Evolutionary conservation across 2,888 invertebrate genomes (phyloP).

Genomic region (Rotaria magnacalcarata): DNA sequence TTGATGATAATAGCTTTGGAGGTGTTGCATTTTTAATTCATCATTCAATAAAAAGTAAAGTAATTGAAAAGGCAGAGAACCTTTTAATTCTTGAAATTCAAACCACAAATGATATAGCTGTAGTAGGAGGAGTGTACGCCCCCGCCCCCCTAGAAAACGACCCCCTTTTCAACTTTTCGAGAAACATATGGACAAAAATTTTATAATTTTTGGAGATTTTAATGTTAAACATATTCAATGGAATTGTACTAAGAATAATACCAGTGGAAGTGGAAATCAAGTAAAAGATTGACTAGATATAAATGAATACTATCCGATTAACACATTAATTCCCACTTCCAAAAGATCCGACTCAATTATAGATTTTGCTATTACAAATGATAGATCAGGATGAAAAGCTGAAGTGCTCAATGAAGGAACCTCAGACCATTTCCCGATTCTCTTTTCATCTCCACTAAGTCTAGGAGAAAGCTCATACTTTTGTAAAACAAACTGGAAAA

Average conservation of each 20-base stretch:
- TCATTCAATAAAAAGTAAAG: not conserved
- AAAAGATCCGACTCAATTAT: too few relatives aligned
- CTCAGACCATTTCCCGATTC: not conserved
- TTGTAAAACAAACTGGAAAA: constrained; percentile 15
- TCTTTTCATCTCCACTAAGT: not conserved
- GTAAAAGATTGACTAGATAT: not conserved
- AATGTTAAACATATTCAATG: constrained; percentile 8
- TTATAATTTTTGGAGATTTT: not conserved
- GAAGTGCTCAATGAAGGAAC: not conserved
- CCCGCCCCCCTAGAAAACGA: not conserved
- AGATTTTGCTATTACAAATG: not conserved
- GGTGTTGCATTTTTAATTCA: not conserved
- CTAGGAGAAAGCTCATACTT: not conserved
- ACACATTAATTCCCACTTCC: too few relatives aligned
- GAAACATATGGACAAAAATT: not conserved
- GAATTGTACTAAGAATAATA: not conserved
- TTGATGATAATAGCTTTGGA: not conserved
- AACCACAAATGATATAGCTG: not conserved
- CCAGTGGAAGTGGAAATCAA: not conserved
- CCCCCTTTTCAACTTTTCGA: not conserved
- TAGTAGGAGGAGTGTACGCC: not conserved
- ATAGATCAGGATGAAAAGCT: not conserved
- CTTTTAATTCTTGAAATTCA: not conserved
- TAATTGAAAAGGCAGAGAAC: not conserved
- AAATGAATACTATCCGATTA: not conserved